Conservation (phyloP, 2,113 vertebrate species). For the Dipodomys merriami region DNA sequence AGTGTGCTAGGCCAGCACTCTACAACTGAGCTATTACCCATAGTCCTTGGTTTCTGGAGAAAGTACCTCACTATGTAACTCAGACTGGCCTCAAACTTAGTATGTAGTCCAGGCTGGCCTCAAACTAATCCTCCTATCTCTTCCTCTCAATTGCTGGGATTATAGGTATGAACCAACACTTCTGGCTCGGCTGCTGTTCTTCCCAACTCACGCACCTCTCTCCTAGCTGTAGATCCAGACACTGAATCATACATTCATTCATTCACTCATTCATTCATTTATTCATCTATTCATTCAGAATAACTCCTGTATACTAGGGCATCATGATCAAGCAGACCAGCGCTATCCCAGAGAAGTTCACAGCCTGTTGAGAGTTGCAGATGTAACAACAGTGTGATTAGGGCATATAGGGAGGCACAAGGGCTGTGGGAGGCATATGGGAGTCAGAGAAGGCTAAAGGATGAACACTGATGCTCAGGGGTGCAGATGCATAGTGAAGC, state of each 20-base stretch:
- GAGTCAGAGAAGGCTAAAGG: constrained; percentile 12
- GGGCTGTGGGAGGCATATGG: not conserved
- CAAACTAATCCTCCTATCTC: too few species aligned
- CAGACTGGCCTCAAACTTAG: too few species aligned
- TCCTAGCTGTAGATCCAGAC: not conserved
- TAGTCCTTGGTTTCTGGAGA: not conserved
- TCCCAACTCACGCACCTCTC: not conserved
- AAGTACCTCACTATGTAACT: not conserved
- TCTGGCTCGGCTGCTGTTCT: too few species aligned
- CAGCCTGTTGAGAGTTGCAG: not conserved
- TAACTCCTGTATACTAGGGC: not conserved
- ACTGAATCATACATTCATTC: not conserved
- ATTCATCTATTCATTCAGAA: not conserved
- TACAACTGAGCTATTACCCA: too few species aligned
- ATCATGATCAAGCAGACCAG: not conserved
- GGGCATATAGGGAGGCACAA: not conserved
- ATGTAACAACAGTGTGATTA: not conserved
- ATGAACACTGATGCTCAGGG: not conserved
- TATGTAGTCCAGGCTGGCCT: too few species aligned
- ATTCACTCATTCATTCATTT: not conserved
- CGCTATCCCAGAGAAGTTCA: not conserved
- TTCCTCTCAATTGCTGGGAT: too few species aligned
- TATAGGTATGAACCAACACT: too few species aligned
- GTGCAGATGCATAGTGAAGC: too few species aligned
- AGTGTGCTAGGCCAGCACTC: too few species aligned